Conservation (phyloP, 2,113 vertebrate species). For the Collichthys lucidus region DNA sequence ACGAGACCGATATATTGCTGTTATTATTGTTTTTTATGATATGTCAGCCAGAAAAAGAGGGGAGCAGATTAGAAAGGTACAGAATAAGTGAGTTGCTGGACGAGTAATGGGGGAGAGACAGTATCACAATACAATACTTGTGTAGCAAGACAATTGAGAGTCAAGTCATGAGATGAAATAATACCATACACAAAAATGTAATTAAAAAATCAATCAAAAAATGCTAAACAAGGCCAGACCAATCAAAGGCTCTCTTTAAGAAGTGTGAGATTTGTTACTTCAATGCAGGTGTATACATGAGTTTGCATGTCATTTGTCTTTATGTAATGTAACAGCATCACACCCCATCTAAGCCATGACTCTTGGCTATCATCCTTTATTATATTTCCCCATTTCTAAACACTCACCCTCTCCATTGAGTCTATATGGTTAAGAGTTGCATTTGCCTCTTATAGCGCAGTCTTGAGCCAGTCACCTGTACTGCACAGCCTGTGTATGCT, state of each 20-base stretch:
- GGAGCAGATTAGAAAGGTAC: neutral
- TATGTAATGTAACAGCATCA: conserved; percentile 2
- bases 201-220: neutral
- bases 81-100: neutral
- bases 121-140: neutral
- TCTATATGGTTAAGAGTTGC: neutral
- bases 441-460: neutral
- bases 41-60: neutral
- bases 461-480: neutral
- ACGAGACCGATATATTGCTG: neutral
- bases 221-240: neutral
- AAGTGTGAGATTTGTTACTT: neutral
- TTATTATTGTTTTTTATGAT: no score
- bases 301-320: neutral
- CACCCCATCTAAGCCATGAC: neutral
- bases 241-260: neutral
- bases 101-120: neutral
- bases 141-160: neutral
- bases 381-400: neutral
- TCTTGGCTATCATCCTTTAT: neutral
- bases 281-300: neutral
- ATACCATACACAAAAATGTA: neutral
- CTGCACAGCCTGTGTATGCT: neutral
- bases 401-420: neutral
- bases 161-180: neutral